phyloP scores from a whole-genome alignment of 2,888 invertebrate species.

The Clivina fossor region DNA sequence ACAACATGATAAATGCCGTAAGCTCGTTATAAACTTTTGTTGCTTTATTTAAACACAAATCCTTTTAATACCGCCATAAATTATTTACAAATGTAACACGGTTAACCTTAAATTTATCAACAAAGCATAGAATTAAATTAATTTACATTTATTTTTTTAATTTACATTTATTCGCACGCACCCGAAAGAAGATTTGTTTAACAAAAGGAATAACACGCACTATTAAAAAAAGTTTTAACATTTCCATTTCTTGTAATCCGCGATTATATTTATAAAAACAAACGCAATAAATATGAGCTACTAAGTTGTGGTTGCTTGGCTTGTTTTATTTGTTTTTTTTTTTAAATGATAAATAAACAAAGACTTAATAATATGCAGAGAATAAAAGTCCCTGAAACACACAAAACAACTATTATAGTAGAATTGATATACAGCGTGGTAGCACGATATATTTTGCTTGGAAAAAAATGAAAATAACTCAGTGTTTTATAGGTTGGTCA shows the following conservation, averaged over 20 bases:
- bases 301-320: slow-evolving; percentile 1
- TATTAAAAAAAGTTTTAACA: slow-evolving; percentile 23
- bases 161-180: slow-evolving; percentile 22
- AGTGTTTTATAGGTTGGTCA: too few species aligned
- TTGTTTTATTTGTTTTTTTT: slow-evolving; percentile 22
- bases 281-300: too few species aligned
- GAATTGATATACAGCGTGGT: slow-evolving; percentile 6
- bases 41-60: too few species aligned
- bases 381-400: slow-evolving; percentile 24
- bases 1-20: too few species aligned
- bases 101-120: too few species aligned
- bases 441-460: slow-evolving; percentile 7
- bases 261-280: slow-evolving; percentile 26
- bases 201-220: slow-evolving; percentile 20
- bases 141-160: slow-evolving; percentile 10
- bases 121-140: too few species aligned
- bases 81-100: too few species aligned
- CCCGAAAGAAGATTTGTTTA: slow-evolving; percentile 23
- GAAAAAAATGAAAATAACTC: too few species aligned
- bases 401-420: slow-evolving; percentile 19
- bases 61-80: too few species aligned
- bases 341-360: slow-evolving; percentile 31
- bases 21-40: too few species aligned
- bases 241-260: slow-evolving; percentile 30
- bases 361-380: slow-evolving; percentile 30